Conservation (phyloP, 1,140 invertebrate genomes). For the Theocolax elegans region DNA sequence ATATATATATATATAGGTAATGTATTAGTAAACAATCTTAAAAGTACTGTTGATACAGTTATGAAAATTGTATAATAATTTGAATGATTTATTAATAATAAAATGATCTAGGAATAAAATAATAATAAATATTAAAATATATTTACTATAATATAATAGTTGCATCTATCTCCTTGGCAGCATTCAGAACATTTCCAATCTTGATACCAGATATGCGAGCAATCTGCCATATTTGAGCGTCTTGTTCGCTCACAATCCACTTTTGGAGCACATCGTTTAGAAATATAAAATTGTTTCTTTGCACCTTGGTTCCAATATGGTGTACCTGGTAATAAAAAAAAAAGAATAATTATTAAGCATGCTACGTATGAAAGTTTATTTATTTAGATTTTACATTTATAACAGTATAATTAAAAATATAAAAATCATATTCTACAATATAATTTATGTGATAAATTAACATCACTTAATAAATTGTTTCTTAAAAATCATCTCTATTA, state of each 20-base stretch:
- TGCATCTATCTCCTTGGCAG: slow-evolving; percentile 95
- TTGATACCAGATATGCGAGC: slow-evolving; percentile 96
- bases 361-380: too few relatives aligned
- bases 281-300: slow-evolving; percentile 93
- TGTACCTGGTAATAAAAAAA: slow-evolving; percentile 77
- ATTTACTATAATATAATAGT: slow-evolving; percentile 96
- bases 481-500: too few relatives aligned
- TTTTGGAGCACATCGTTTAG: slow-evolving; percentile 89
- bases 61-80: slow-evolving; percentile 2
- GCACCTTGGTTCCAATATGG: slow-evolving; percentile 95
- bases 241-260: slow-evolving; percentile 80
- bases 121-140: too few relatives aligned
- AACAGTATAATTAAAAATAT: too few relatives aligned
- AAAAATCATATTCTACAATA: too few relatives aligned
- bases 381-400: too few relatives aligned
- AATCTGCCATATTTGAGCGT: slow-evolving; percentile 78
- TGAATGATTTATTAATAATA: too few relatives aligned
- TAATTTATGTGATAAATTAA: too few relatives aligned
- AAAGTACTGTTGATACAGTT: too few relatives aligned
- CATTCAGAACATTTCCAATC: slow-evolving; percentile 98
- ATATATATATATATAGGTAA: background rate
- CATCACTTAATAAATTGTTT: too few relatives aligned
- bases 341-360: slow-evolving; percentile 25
- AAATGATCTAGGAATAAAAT: too few relatives aligned
- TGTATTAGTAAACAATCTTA: background rate